Percentiles rank a stretch among this genome's conserved stretches.
Evolutionary conservation across 2,797 vertebrate species (phyloP).

Genomic region (Hephaestus fuliginosus): DNA sequence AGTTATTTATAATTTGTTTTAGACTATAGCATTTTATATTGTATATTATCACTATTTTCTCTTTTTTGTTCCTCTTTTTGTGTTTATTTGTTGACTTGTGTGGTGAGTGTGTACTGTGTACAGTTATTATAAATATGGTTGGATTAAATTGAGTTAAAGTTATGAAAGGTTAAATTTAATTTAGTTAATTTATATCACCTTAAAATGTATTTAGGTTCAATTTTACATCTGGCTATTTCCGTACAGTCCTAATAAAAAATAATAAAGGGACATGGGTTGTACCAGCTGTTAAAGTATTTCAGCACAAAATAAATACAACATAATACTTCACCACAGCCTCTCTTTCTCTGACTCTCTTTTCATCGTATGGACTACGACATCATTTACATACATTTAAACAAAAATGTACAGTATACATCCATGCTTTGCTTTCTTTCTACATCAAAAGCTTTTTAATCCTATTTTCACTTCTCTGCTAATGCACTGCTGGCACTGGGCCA

Average conservation of each 20-base stretch:
- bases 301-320: slow-evolving; percentile 11
- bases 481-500: slow-evolving; percentile 82
- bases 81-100: not conserved
- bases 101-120: not conserved
- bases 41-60: not conserved
- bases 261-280: not conserved
- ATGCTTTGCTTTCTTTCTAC: slow-evolving; percentile 61
- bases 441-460: slow-evolving; percentile 84
- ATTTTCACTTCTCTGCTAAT: slow-evolving; percentile 84
- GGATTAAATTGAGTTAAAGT: not conserved
- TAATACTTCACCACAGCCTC: slow-evolving; percentile 11
- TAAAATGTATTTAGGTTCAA: not conserved
- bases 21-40: not conserved
- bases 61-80: not conserved
- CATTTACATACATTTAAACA: slow-evolving; percentile 73
- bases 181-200: not conserved
- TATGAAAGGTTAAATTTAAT: not conserved
- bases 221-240: not conserved
- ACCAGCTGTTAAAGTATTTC: slow-evolving; percentile 2
- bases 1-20: not conserved
- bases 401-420: slow-evolving; percentile 51
- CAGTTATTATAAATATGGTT: not conserved
- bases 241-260: not conserved
- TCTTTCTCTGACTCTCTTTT: slow-evolving; percentile 23
- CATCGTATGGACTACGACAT: slow-evolving; percentile 12